phyloP scores from a whole-genome alignment of 2,113 vertebrate genomes.

The Cisticola juncidis region DNA sequence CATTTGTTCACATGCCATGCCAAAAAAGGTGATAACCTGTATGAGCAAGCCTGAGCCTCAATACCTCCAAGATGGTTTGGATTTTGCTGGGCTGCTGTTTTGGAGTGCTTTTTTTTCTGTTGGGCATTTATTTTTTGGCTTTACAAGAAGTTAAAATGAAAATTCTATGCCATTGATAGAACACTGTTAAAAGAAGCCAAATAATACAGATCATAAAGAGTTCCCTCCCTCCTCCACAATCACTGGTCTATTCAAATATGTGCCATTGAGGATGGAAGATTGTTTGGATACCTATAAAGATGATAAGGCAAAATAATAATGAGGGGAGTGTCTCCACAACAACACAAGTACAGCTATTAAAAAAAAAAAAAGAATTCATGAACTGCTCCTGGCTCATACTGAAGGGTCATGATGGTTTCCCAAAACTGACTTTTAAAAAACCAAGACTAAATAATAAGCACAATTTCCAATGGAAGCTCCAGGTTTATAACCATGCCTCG shows the following conservation, averaged over 20 bases:
- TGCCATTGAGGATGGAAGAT: background rate
- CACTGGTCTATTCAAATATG: background rate
- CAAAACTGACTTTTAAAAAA: background rate
- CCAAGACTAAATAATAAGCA: background rate
- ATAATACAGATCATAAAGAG: background rate
- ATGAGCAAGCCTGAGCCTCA: background rate
- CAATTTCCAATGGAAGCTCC: background rate
- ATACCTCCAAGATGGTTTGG: background rate
- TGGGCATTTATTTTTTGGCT: background rate
- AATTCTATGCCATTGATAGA: background rate
- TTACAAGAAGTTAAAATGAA: background rate
- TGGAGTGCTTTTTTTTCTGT: background rate
- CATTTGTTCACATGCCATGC: background rate
- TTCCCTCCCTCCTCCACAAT: background rate
- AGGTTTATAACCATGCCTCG: constrained; percentile 11
- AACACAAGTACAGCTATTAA: background rate
- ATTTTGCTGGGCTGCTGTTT: background rate
- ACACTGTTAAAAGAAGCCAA: background rate
- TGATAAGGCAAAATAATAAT: background rate
- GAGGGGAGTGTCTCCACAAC: background rate
- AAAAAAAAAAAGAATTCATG: background rate
- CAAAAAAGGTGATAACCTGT: background rate
- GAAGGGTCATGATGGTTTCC: background rate
- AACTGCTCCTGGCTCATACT: background rate
- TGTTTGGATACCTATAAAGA: background rate